Evolutionary conservation across 2,888 invertebrate species (phyloP).

Genomic region (Cheilosia pagana): DNA sequence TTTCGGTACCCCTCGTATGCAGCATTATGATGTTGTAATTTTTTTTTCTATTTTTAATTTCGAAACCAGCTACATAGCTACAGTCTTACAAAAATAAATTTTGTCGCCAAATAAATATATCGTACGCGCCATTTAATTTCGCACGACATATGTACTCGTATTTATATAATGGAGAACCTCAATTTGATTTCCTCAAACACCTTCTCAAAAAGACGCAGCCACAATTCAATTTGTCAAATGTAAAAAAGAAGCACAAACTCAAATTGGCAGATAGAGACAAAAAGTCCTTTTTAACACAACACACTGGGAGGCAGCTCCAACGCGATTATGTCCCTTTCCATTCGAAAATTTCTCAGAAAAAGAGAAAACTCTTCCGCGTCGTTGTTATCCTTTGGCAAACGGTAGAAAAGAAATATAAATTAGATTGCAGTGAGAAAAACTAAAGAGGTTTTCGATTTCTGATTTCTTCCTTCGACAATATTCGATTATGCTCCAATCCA

Average conservation of each 20-base stretch:
- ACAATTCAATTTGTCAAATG: conserved; percentile 52
- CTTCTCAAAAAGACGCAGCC: not conserved
- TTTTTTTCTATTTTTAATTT: no score
- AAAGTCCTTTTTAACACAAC: conserved; percentile 17
- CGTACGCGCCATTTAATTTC: no score
- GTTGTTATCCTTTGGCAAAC: conserved; percentile 2
- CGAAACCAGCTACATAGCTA: no score
- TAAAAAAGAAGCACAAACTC: not conserved
- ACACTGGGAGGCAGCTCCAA: conserved; percentile 17
- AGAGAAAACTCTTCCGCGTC: conserved; percentile 18
- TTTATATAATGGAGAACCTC: not conserved
- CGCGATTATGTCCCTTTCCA: conserved; percentile 21
- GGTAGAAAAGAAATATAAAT: conserved; percentile 42
- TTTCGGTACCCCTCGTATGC: no score
- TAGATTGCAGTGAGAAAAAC: conserved; percentile 62
- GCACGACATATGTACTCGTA: no score
- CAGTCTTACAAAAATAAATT: no score
- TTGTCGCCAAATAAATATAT: no score
- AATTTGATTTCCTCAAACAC: not conserved
- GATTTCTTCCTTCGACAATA: conserved; percentile 57
- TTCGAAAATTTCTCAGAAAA: not conserved
- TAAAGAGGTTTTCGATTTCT: conserved; percentile 68
- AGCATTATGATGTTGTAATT: no score
- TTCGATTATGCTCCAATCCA: conserved; percentile 71
- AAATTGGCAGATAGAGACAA: conserved; percentile 18